These are phyloP conservation scores for Anthopleura xanthogrammica DNA, from an alignment of 92 coral and sea anemone species.

Conservation along the genomic window DNA sequence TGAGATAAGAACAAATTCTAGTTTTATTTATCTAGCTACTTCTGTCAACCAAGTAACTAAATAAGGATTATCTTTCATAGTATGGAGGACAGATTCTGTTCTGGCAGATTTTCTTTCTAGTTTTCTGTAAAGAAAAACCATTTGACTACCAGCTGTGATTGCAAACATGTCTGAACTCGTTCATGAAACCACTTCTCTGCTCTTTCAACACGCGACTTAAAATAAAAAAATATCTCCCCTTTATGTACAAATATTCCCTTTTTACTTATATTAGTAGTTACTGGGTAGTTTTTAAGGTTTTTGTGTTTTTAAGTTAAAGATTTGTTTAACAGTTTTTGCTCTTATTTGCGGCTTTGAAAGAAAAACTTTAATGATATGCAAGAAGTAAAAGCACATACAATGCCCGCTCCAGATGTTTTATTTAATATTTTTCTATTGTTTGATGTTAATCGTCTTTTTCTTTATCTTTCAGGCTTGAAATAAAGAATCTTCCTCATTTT, in stretches of 20 bases:
- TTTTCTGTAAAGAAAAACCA: not conserved
- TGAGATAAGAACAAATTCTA: not conserved
- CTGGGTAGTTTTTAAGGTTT: not conserved
- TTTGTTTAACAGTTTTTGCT: not conserved
- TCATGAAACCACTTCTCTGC: not conserved
- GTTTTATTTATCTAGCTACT: not conserved
- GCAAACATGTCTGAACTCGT: not conserved
- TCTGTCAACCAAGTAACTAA: not conserved
- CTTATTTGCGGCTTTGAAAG: not conserved
- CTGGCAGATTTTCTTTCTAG: not conserved
- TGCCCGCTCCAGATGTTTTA: not conserved
- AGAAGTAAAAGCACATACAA: not conserved
- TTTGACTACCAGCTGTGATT: slow-evolving; percentile 1
- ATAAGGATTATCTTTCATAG: not conserved
- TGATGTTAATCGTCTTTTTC: not conserved
- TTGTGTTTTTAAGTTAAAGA: not conserved
- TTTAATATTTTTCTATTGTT: not conserved
- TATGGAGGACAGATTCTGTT: not conserved
- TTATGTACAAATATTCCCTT: not conserved
- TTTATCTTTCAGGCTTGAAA: not conserved
- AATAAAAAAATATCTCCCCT: not conserved
- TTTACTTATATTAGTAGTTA: not conserved
- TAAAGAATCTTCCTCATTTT: not conserved
- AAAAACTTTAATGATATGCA: not conserved
- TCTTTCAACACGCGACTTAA: not conserved